These are phyloP conservation scores for Hetaerina titia DNA, from an alignment of 2,888 invertebrate species.

Conservation along the genomic window DNA sequence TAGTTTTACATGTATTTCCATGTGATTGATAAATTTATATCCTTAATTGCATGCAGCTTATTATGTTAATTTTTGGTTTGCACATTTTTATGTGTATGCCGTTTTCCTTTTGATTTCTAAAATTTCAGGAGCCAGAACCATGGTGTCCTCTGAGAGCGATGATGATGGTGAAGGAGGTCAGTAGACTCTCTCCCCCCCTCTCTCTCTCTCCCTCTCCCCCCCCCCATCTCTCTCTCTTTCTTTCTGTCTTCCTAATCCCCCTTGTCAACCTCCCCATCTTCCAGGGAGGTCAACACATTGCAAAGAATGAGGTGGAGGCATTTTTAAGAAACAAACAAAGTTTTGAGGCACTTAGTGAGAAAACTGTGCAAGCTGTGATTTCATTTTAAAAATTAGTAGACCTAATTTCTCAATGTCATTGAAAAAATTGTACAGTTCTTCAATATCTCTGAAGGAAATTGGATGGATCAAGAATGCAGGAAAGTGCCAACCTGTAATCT, in stretches of 20 bases:
- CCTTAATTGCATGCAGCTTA: conserved; percentile 43
- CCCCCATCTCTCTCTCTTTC: background rate
- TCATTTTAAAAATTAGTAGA: too few relatives aligned
- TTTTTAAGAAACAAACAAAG: too few relatives aligned
- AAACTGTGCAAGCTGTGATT: too few relatives aligned
- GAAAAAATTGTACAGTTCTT: too few relatives aligned
- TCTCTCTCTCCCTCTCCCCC: background rate
- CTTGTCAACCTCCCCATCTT: too few relatives aligned
- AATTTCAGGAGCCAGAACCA: conserved; percentile 50
- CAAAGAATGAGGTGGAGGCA: too few relatives aligned
- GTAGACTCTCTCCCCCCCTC: conserved; percentile 57
- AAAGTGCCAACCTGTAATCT: too few relatives aligned
- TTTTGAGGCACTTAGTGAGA: too few relatives aligned
- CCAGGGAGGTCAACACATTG: too few relatives aligned
- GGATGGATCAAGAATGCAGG: too few relatives aligned
- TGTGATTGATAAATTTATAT: background rate
- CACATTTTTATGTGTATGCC: conserved; percentile 61
- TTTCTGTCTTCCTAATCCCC: conserved; percentile 69
- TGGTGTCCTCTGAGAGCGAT: conserved; percentile 64
- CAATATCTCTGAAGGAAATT: too few relatives aligned
- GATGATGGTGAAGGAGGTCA: conserved; percentile 70
- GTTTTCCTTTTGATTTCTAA: conserved; percentile 46
- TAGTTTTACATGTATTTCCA: background rate
- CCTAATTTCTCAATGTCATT: too few relatives aligned
- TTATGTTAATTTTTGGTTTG: conserved; percentile 54